Evolutionary conservation across 2,113 vertebrate genomes (phyloP).

Genomic region (Nibea coibor): DNA sequence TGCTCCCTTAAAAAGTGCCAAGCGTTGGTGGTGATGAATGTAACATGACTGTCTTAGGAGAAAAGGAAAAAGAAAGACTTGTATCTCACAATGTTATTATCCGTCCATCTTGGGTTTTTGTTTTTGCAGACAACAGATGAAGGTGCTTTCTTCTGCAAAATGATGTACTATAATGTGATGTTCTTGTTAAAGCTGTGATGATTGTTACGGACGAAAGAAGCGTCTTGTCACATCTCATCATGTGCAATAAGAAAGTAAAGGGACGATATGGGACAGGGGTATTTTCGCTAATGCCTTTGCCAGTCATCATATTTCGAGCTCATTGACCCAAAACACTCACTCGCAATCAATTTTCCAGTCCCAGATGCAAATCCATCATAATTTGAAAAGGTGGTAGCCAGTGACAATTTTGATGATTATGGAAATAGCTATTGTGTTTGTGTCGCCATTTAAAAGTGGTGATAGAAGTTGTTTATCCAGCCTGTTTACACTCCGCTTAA

Average conservation of each 20-base stretch:
- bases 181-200: neutral
- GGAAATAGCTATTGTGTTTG: conserved; percentile 43
- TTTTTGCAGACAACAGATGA: neutral
- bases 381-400: conserved; percentile 54
- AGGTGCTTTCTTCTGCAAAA: neutral
- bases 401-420: conserved; percentile 56
- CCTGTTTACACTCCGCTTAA: conserved; percentile 56
- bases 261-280: neutral
- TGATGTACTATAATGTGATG: neutral
- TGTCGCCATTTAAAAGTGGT: conserved; percentile 54
- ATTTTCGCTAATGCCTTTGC: conserved; percentile 40
- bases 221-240: conserved; percentile 40
- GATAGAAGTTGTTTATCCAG: conserved; percentile 59
- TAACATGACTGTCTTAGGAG: neutral
- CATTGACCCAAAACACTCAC: conserved; percentile 43
- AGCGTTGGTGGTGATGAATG: conserved; percentile 4
- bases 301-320: conserved; percentile 47
- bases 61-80: neutral
- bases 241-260: conserved; percentile 22
- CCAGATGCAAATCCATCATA: conserved; percentile 63
- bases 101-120: neutral
- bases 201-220: conserved; percentile 4
- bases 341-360: conserved; percentile 48
- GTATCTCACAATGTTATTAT: neutral
- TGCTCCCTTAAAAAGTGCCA: conserved; percentile 18